Base-by-base conservation (phyloP, 2,113 vertebrate species). In the Myotis davidii region DNA sequence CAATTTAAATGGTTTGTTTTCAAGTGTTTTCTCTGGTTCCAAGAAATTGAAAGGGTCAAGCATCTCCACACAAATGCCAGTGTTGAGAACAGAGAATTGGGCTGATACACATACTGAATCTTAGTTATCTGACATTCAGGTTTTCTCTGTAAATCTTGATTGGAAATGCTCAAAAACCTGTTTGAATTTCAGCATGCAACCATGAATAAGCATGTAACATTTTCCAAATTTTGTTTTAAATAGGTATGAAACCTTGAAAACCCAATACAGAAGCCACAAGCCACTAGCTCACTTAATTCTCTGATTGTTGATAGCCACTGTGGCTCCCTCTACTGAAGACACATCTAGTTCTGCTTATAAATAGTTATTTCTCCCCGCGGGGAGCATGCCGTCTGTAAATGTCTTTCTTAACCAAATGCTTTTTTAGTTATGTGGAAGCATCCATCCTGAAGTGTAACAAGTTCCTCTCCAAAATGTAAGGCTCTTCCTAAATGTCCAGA, bases 371-470 rank as follows among this genome's bases (percentile, higher is more conserved):
- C 74, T 92, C 39, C 20, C 45, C 65, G 1, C 1, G n/a, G 67
- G 59, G 29, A 90, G 2, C n/a, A 64, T 50, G 39, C 69, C 4
- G 2, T 79, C 65, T 92, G 83, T 90, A 82, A 37, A 39, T 23
- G 39, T 95, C 92, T 97, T 97, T 99, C 98, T 99, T 99, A 98
- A 99, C 25, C 34, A 65, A 18, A 6, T 23, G 89, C 90, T 65
- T 50, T 74, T 94, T 29, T 94, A 99, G 99, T 97, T 99, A 99
- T 0, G 99, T 99, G 65, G 99, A 99, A 97, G 99, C 99, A 9
- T 99, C 99, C 78, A 99, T 99, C 96, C 98, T 99, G 93, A 99
- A 99, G 97, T 99, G 99, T 97, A 99, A 99, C 98, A 99, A 98
- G 73, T 99, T 99, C 98, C 98, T 99, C 3, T 99, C 99, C 61